Evolutionary conservation across 2,888 invertebrate species (phyloP), one percentile per base, ranked within the genome.

Genomic region (Barypeithes pellucidus): DNA sequence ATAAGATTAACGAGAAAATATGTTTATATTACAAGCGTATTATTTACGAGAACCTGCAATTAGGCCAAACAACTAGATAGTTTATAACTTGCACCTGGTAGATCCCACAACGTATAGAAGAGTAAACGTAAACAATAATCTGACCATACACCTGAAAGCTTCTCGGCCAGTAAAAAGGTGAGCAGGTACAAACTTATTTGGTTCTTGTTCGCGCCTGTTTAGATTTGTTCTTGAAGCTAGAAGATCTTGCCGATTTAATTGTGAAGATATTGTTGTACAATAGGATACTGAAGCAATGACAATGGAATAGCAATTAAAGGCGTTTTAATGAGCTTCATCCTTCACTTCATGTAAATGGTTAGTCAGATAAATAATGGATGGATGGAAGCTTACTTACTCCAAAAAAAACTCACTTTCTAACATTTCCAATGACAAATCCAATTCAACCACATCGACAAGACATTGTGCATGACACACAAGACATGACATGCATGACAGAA

Each of bases 171-270:
- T 11, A 14, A 36, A n/a, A n/a, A n/a, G 43, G 24, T n/a, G 14
- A 43, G 43, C 60, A 60, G 60, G 60, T 60, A 60, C 43, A n/a
- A 60, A 60, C 60, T 41, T 43, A 8, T 60, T 60, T n/a, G 22
- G 36, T 60, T 43, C 60, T 41, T 43, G 60, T 60, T 60, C 39
- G 22, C 20, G 41, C 60, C 41, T 60, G 60, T 60, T 60, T n/a
- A 14, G 60, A 14, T 60, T 60, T 60, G 22, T 60, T 60, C n/a
- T 60, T 43, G 18, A 24, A 22, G 18, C 22, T 43, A 36, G 0
- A 43, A 43, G 60, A 60, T 41, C 41, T 43, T 20, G 16, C 41
- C 5, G 43, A 16, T 41, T 41, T 24, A 7, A 22, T 39, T 60
- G 22, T 20, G 22, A 3, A n/a, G n/a, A 24, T 18, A 11, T 18